Base-by-base conservation (phyloP, 2,797 vertebrate genomes). In the Enteromius afrohamiltoni region DNA sequence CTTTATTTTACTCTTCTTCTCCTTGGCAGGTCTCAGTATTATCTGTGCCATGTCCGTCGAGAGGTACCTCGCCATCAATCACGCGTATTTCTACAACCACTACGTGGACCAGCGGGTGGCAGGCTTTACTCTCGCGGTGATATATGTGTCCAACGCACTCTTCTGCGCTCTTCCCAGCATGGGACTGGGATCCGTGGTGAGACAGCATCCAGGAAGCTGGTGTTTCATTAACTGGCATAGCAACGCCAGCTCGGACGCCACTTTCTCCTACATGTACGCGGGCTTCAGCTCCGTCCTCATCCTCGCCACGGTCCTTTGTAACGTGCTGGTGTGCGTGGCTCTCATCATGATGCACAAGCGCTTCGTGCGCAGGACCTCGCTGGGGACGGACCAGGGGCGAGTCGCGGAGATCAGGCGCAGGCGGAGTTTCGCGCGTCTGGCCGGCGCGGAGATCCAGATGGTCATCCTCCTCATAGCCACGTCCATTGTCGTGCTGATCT, bases 21-120 rank as follows among this genome's bases (percentile, higher is more conserved):
- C 97, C 73, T 89, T 97, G 69, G 96, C 95, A 1, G 97, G 98
- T 42, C 96, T 99, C 80, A 96, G 96, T 91, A 99, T 99, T 84
- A 96, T 99, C 86, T 98, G 97, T 29, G 96, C 97, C 45, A 99
- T 99, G 98, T 98, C 98, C 0, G 94, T 99, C 67, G 98, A 99
- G 92, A 93, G 98, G 80, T 99, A 97, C 92, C 86, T 99, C 92
- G 98, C 98, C 60, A 99, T 99, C 87, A 99, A 99, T 91, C 97
- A 99, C 87, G 97, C 98, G 9, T 99, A 98, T 84, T 97, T 99
- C 93, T 99, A 99, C 92, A 98, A 94, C 91, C 93, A 96, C 84
- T 96, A 96, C 0, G 93, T 99, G 87, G 96, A 98, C 93, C 96
- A 97, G 85, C 95, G 93, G 79, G 91, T 97, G 73, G 97, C 97